Conservation (phyloP, 2,888 invertebrate species). For the Caenorhabditis sinica region DNA sequence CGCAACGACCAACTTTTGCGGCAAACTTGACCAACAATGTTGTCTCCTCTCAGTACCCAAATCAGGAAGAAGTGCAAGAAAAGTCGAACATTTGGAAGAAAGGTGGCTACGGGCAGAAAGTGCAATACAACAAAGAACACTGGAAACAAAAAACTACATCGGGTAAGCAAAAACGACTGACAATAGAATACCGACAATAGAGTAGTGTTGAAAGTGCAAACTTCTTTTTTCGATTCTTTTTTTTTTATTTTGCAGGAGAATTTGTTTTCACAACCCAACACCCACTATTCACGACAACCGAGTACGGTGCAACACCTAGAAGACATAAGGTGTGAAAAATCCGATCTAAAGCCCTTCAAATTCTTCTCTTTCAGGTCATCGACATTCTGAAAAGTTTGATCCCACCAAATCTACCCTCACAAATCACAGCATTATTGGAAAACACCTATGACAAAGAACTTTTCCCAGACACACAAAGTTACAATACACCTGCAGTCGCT, state of each 20-base stretch:
- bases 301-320: slow-evolving; percentile 57
- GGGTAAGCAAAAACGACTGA: slow-evolving; percentile 18
- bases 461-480: slow-evolving; percentile 51
- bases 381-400: slow-evolving; percentile 69
- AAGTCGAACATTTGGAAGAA: slow-evolving; percentile 63
- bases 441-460: slow-evolving; percentile 65
- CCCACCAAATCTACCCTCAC: slow-evolving; percentile 67
- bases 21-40: slow-evolving; percentile 51
- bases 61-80: slow-evolving; percentile 47
- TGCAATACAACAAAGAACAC: slow-evolving; percentile 69
- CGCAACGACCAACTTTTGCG: slow-evolving; percentile 56
- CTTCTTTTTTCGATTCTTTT: not conserved
- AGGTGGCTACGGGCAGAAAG: slow-evolving; percentile 52
- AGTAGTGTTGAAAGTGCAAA: slow-evolving; percentile 8
- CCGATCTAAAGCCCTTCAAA: not conserved
- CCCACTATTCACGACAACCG: slow-evolving; percentile 67
- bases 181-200: not conserved
- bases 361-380: slow-evolving; percentile 60
- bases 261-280: slow-evolving; percentile 66
- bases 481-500: slow-evolving; percentile 51
- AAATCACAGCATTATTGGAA: slow-evolving; percentile 66
- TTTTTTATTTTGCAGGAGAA: slow-evolving; percentile 50
- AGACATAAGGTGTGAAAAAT: slow-evolving; percentile 53
- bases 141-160: slow-evolving; percentile 65
- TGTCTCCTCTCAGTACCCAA: slow-evolving; percentile 39